These are phyloP conservation scores for Lordiphosa clarofinis DNA, from an alignment of 1,140 invertebrate genomes.

Conservation along the genomic window DNA sequence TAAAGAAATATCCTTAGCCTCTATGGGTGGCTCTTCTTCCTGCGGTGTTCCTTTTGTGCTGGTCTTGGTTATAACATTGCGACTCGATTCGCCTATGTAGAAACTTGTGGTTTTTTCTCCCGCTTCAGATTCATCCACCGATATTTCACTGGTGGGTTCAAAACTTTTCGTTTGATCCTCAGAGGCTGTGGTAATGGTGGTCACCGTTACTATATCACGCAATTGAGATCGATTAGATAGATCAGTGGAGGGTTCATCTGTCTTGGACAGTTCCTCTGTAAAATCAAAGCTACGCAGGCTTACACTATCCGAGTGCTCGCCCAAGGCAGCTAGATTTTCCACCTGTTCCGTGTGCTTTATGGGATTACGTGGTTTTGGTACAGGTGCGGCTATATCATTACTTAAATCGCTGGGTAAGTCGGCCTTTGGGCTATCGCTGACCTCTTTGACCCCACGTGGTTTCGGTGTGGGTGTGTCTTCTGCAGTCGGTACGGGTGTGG, in stretches of 20 bases:
- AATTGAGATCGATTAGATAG: slow-evolving; percentile 63
- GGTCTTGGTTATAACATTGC: slow-evolving; percentile 73
- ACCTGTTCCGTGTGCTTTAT: slow-evolving; percentile 68
- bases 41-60: slow-evolving; percentile 47
- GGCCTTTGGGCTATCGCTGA: slow-evolving; percentile 52
- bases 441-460: slow-evolving; percentile 67
- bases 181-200: slow-evolving; percentile 61
- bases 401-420: slow-evolving; percentile 50
- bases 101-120: slow-evolving; percentile 67
- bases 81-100: slow-evolving; percentile 78
- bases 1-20: slow-evolving; percentile 61
- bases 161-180: slow-evolving; percentile 72
- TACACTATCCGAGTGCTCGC: slow-evolving; percentile 70
- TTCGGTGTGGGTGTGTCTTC: slow-evolving; percentile 74
- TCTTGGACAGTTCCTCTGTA: slow-evolving; percentile 71
- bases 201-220: slow-evolving; percentile 49
- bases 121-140: slow-evolving; percentile 62
- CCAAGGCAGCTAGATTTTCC: slow-evolving; percentile 64
- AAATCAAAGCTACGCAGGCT: slow-evolving; percentile 73
- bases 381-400: slow-evolving; percentile 45
- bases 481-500: slow-evolving; percentile 71
- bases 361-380: slow-evolving; percentile 72
- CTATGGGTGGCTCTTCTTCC: slow-evolving; percentile 56
- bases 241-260: slow-evolving; percentile 72
- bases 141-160: slow-evolving; percentile 72